Percentiles rank a stretch among this genome's conserved stretches.
Conservation (phyloP, 2,888 invertebrate genomes). For the Esperia sulphurella region DNA sequence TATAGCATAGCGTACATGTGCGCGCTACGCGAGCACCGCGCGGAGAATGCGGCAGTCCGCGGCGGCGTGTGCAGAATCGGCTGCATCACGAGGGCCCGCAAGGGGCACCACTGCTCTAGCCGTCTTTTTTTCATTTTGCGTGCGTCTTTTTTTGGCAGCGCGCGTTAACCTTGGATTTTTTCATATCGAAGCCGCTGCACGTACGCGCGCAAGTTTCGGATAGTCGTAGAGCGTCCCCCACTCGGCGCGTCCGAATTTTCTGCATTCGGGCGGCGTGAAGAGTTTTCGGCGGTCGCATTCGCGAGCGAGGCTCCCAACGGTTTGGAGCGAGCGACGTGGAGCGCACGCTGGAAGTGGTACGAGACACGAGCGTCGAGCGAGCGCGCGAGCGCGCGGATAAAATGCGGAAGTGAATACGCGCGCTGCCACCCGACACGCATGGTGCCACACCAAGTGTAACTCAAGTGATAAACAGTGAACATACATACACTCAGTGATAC, state of each 20-base stretch:
- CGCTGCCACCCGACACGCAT: conserved; percentile 36
- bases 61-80: conserved; percentile 53
- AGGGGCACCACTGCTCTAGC: conserved; percentile 68
- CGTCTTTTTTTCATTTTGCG: conserved; percentile 75
- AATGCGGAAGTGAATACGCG: conserved; percentile 74
- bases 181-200: conserved; percentile 77
- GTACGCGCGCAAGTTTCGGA: conserved; percentile 75
- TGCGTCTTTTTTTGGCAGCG: conserved; percentile 79
- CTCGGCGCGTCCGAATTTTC: conserved; percentile 77
- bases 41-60: conserved; percentile 33
- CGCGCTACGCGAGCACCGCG: conserved; percentile 10
- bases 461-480: conserved; percentile 59
- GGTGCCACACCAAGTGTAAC: conserved; percentile 49
- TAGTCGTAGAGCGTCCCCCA: conserved; percentile 70
- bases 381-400: conserved; percentile 49
- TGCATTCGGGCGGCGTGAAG: conserved; percentile 73
- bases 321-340: conserved; percentile 50
- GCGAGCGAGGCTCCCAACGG: conserved; percentile 72
- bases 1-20: background rate
- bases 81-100: conserved; percentile 65
- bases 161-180: conserved; percentile 78
- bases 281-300: conserved; percentile 78
- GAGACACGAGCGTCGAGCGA: conserved; percentile 44
- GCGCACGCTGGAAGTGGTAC: conserved; percentile 44
- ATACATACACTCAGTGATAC: conserved; percentile 61